Percentiles rank a stretch among this genome's conserved stretches.
Conservation (phyloP, 2,797 vertebrate genomes). For the Sphenopsis melanotis region DNA sequence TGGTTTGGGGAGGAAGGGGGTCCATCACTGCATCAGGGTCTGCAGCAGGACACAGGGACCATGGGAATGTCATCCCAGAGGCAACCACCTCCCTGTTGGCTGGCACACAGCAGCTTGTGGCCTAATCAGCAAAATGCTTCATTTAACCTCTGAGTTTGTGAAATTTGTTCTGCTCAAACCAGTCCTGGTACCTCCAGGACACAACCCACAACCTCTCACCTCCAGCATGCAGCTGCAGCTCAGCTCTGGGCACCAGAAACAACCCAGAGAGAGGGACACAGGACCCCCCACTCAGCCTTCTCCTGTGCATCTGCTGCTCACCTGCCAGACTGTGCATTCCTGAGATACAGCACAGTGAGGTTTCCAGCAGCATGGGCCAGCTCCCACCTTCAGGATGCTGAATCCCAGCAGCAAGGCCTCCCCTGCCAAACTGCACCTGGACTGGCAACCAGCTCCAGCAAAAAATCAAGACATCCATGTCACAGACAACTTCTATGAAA, state of each 20-base stretch:
- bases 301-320: not conserved
- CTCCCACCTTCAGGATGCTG: not conserved
- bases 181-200: no score
- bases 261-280: not conserved
- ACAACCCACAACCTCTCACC: no score
- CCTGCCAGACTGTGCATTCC: not conserved
- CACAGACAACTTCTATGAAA: no score
- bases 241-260: not conserved
- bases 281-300: not conserved
- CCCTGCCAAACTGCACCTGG: no score
- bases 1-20: not conserved
- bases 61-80: not conserved
- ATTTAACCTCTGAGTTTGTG: no score
- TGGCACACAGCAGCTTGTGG: not conserved
- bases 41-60: not conserved
- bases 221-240: not conserved
- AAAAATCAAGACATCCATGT: no score
- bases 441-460: no score
- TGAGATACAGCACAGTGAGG: rapidly evolving
- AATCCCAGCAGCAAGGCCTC: no score
- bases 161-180: no score
- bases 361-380: not conserved
- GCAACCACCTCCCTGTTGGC: not conserved
- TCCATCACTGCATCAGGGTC: not conserved
- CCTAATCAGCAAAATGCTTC: no score